These are phyloP conservation scores for Folsomia manolachei DNA, from an alignment of 2,888 invertebrate species.

Conservation along the genomic window DNA sequence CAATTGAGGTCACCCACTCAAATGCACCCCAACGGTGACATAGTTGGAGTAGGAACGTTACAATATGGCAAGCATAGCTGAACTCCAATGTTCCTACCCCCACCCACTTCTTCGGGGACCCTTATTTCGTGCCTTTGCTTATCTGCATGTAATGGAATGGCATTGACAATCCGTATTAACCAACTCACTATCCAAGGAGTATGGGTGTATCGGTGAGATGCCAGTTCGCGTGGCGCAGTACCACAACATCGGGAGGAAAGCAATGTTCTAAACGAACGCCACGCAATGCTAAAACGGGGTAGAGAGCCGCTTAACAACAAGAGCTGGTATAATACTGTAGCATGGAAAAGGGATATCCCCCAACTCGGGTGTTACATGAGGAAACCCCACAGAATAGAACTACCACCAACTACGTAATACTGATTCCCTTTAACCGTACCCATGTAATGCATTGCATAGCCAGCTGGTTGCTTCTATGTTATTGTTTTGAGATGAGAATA, in stretches of 20 bases:
- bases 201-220: not conserved
- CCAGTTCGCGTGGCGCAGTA: conserved; percentile 7
- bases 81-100: not conserved
- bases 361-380: not conserved
- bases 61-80: too few relatives aligned
- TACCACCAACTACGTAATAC: not conserved
- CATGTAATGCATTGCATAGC: not conserved
- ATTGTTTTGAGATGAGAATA: not conserved
- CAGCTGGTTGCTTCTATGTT: conserved; percentile 5
- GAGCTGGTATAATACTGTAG: too few relatives aligned
- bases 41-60: not conserved
- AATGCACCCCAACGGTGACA: not conserved
- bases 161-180: not conserved
- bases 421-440: not conserved
- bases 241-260: not conserved
- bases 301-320: conserved; percentile 24
- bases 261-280: not conserved
- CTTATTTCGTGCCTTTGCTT: too few relatives aligned
- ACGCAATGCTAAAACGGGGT: conserved; percentile 9
- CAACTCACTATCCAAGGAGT: not conserved
- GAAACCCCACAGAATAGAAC: conserved; percentile 6
- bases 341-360: conserved; percentile 16
- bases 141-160: not conserved
- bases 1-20: not conserved
- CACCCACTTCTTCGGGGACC: not conserved